Conservation (phyloP, 2,797 vertebrate species). For the Anguilla marmorata region DNA sequence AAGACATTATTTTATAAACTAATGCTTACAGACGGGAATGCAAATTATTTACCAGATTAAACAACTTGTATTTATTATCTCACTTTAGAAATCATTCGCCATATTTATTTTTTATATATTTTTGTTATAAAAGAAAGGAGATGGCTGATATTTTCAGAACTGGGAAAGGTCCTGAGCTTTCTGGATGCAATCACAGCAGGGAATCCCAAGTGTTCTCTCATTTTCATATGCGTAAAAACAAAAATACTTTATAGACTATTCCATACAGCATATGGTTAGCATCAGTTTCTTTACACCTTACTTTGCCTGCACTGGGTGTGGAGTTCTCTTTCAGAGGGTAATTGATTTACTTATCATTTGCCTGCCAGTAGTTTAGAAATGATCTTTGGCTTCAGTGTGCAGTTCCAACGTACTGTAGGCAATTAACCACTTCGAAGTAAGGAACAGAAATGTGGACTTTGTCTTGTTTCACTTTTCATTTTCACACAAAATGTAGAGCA, state of each 20-base stretch:
- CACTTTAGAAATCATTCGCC: not conserved
- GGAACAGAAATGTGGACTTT: not conserved
- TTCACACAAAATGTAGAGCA: not conserved
- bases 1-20: slow-evolving; percentile 38
- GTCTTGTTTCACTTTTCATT: not conserved
- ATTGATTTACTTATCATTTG: not conserved
- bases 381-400: not conserved
- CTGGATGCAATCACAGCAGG: not conserved
- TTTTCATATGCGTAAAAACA: not conserved
- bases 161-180: not conserved
- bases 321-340: not conserved
- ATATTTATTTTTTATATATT: too few species aligned
- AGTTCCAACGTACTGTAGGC: not conserved
- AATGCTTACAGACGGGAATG: not conserved
- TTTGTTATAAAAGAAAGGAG: not conserved
- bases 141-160: not conserved
- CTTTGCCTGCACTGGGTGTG: not conserved
- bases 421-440: not conserved
- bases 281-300: not conserved
- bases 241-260: not conserved
- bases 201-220: not conserved
- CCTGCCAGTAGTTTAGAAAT: not conserved
- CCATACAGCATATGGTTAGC: not conserved
- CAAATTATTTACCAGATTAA: not conserved
- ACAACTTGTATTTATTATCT: not conserved